Percentiles rank a stretch among this genome's conserved stretches.
Evolutionary conservation across 2,797 vertebrate genomes (phyloP).

Genomic region (Coendou prehensilis): DNA sequence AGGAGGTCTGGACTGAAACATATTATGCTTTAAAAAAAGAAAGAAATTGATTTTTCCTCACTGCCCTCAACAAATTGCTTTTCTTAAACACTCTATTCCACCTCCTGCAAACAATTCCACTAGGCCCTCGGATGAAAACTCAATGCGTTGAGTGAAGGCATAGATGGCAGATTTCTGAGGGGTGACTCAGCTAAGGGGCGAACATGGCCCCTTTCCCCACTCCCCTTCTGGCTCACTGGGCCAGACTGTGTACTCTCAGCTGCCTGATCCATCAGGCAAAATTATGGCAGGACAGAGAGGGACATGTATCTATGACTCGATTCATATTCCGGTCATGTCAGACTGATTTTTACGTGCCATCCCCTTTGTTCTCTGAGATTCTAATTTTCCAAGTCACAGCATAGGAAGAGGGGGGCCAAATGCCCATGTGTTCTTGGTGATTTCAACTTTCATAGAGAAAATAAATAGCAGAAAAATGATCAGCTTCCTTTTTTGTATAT

Average conservation of each 20-base stretch:
- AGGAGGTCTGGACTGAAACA: not conserved
- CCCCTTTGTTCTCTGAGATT: too few relatives aligned
- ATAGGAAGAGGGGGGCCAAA: not conserved
- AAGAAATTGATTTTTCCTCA: slow-evolving; percentile 11
- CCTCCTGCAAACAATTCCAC: not conserved
- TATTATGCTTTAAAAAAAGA: not conserved
- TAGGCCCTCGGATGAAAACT: rapidly evolving
- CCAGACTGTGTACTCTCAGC: rapidly evolving
- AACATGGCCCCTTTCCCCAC: rapidly evolving
- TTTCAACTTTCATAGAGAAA: not conserved
- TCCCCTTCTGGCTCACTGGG: not conserved
- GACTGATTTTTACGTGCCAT: too few relatives aligned
- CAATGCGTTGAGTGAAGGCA: rapidly evolving
- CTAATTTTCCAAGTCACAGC: too few relatives aligned
- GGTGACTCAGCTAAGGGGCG: rapidly evolving
- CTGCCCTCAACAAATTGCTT: too few relatives aligned
- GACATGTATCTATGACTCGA: rapidly evolving
- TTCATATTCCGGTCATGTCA: rapidly evolving
- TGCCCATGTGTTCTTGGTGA: rapidly evolving
- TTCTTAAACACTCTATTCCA: not conserved
- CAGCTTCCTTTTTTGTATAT: not conserved
- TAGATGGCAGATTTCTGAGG: not conserved
- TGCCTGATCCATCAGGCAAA: too few relatives aligned
- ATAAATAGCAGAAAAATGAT: rapidly evolving
- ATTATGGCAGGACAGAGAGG: not conserved